These are phyloP conservation scores for Aethes cnicana DNA, from an alignment of 2,888 invertebrate genomes.

Conservation along the genomic window DNA sequence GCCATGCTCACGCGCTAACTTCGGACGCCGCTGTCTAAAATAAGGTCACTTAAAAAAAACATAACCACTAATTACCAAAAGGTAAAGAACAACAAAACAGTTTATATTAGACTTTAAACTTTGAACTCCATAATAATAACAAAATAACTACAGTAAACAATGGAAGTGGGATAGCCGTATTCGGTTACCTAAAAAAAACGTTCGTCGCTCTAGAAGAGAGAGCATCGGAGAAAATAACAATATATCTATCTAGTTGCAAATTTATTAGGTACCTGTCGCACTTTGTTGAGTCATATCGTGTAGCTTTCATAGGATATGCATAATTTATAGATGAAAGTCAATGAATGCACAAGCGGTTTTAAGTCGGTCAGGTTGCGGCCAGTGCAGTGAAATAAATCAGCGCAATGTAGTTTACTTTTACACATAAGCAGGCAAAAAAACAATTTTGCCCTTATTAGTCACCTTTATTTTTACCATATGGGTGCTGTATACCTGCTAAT, in stretches of 20 bases:
- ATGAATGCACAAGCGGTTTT: slow-evolving; percentile 23
- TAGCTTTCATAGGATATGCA: slow-evolving; percentile 29
- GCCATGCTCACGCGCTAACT: slow-evolving; percentile 9
- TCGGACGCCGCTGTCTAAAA: neutral
- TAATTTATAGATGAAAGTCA: slow-evolving; percentile 31
- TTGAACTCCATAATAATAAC: no score
- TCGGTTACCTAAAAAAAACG: no score
- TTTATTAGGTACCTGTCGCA: slow-evolving; percentile 13
- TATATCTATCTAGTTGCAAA: slow-evolving; percentile 16
- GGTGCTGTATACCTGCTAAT: neutral
- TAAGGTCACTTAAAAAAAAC: no score
- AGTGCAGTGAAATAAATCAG: slow-evolving; percentile 14
- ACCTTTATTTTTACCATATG: neutral
- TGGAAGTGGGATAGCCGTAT: no score
- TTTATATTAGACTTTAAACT: no score
- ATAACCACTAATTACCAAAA: no score
- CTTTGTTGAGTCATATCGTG: slow-evolving; percentile 18
- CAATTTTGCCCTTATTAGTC: neutral
- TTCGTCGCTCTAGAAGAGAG: slow-evolving; percentile 7
- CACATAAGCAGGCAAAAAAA: neutral
- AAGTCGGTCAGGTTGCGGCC: slow-evolving; percentile 19
- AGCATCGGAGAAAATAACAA: slow-evolving; percentile 4
- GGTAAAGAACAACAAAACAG: no score
- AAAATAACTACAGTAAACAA: no score
- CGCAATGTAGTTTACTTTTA: slow-evolving; percentile 10